Evolutionary conservation across 2,797 vertebrate genomes (phyloP).

Genomic region (Microcaecilia unicolor): DNA sequence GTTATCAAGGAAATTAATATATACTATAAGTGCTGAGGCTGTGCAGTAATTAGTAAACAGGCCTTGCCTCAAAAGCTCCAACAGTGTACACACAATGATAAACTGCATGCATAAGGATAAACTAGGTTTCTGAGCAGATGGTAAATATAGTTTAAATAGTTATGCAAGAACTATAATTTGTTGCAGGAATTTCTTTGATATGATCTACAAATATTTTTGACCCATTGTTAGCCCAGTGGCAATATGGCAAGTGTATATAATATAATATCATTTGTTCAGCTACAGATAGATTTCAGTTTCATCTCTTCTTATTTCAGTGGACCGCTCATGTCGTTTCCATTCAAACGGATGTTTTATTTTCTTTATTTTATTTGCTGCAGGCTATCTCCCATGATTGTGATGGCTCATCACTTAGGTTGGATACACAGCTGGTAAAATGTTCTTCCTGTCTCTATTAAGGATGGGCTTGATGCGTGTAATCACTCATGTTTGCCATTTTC

Average conservation of each 20-base stretch:
- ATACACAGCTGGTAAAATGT: rapidly evolving
- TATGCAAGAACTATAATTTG: neutral
- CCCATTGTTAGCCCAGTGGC: neutral
- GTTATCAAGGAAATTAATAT: too few relatives aligned
- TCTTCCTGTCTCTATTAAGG: rapidly evolving
- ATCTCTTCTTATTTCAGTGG: neutral
- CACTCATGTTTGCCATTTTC: neutral
- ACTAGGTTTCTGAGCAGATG: too few relatives aligned
- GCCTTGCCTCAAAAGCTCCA: too few relatives aligned
- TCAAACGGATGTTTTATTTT: neutral
- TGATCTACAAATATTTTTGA: neutral
- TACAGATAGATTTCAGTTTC: neutral
- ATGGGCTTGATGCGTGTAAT: rapidly evolving
- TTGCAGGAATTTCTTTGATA: neutral
- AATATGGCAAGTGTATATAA: too few relatives aligned
- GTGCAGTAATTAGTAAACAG: too few relatives aligned
- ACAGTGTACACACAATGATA: too few relatives aligned
- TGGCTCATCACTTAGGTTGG: neutral
- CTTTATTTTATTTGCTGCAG: rapidly evolving
- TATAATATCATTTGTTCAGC: neutral
- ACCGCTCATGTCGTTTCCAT: neutral
- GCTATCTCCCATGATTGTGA: neutral
- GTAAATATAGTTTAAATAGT: too few relatives aligned
- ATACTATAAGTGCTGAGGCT: too few relatives aligned
- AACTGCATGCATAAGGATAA: too few relatives aligned